phyloP scores from a whole-genome alignment of 2,113 vertebrate genomes.

The Nannospalax galili region DNA sequence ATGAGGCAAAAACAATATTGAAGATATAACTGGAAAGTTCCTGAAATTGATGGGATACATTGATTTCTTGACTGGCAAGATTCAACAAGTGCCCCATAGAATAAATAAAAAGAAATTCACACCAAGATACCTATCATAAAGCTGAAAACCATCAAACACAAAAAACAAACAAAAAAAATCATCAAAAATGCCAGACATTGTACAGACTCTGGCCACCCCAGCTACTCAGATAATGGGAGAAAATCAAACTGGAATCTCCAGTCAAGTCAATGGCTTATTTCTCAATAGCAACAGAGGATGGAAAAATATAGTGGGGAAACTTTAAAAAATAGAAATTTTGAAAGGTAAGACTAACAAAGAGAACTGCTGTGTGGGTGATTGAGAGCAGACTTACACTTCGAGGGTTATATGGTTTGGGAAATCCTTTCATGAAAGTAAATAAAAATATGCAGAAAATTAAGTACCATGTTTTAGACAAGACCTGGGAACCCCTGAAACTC shows the following conservation, averaged over 20 bases:
- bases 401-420: neutral
- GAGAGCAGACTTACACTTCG: neutral
- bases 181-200: neutral
- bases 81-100: neutral
- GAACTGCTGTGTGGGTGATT: neutral
- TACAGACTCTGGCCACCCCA: neutral
- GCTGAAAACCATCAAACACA: neutral
- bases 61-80: neutral
- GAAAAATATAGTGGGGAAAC: neutral
- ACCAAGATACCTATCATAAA: neutral
- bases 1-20: neutral
- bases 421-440: neutral
- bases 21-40: slow-evolving; percentile 21
- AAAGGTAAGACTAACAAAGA: neutral
- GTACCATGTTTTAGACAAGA: neutral
- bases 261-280: neutral
- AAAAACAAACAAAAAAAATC: neutral
- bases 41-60: neutral
- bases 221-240: neutral
- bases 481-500: neutral
- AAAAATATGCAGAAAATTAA: neutral
- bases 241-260: neutral
- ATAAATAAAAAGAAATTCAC: slow-evolving; percentile 1
- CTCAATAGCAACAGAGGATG: neutral
- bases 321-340: neutral